Percentiles rank a stretch among this genome's conserved stretches.
Conservation (phyloP, 1,140 invertebrate genomes). For the Rhagoletis pomonella region DNA sequence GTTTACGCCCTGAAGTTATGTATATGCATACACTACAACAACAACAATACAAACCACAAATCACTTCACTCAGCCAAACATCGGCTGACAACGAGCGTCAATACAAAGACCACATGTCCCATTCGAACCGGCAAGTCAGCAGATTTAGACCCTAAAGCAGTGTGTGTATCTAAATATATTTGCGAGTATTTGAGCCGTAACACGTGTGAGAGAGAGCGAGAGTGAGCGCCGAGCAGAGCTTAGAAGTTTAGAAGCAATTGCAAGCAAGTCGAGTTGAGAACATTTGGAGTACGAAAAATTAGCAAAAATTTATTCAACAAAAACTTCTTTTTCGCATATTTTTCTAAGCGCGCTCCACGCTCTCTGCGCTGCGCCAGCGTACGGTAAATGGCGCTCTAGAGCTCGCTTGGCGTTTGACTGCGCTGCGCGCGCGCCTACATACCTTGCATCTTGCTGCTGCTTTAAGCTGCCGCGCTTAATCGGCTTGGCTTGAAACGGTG, state of each 20-base stretch:
- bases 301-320: neutral
- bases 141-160: neutral
- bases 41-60: neutral
- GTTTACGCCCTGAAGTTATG: neutral
- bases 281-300: neutral
- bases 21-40: neutral
- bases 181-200: constrained; percentile 14
- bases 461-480: constrained; percentile 37
- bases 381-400: neutral
- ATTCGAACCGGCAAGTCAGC: constrained; percentile 15
- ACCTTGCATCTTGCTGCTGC: neutral
- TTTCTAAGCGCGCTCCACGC: neutral
- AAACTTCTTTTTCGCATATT: neutral
- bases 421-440: neutral
- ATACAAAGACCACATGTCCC: constrained; percentile 1
- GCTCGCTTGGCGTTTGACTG: neutral
- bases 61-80: neutral
- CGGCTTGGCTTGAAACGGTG: constrained; percentile 40
- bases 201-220: constrained; percentile 24
- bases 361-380: neutral
- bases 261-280: neutral
- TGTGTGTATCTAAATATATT: neutral
- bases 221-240: neutral
- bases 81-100: constrained; percentile 1
- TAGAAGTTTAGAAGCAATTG: neutral